Conservation (phyloP, 1,140 invertebrate species). For the Plodia interpunctella region DNA sequence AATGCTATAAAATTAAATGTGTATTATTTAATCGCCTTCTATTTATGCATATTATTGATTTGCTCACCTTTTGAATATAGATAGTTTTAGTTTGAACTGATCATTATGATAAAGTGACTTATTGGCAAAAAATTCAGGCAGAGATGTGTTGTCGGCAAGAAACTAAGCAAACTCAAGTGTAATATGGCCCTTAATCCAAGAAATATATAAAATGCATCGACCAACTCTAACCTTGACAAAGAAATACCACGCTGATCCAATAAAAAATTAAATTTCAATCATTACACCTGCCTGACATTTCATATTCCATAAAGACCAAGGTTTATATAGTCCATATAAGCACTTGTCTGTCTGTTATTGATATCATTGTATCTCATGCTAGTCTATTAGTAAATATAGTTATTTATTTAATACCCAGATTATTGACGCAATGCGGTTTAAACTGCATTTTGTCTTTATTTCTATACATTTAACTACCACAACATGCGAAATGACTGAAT, state of each 20-base stretch:
- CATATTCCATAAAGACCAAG: constrained; percentile 28
- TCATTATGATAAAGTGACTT: too few species aligned
- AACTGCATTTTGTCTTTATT: constrained; percentile 3
- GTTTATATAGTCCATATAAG: constrained; percentile 42
- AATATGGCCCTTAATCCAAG: background rate
- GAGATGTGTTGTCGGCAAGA: too few species aligned
- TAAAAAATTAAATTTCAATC: constrained; percentile 73
- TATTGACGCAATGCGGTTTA: constrained; percentile 15
- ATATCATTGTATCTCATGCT: background rate
- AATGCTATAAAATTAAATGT: constrained; percentile 46
- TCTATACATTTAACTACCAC: constrained; percentile 13
- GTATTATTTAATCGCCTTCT: too few species aligned
- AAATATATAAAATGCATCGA: background rate
- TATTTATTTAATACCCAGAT: too few species aligned
- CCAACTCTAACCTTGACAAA: constrained; percentile 28
- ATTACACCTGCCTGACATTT: constrained; percentile 68
- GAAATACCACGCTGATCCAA: constrained; percentile 26
- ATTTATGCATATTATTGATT: too few species aligned
- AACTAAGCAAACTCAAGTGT: too few species aligned
- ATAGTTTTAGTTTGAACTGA: too few species aligned
- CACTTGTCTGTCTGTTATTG: background rate
- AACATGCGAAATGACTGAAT: constrained; percentile 35
- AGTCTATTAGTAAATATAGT: too few species aligned
- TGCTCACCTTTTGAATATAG: too few species aligned
- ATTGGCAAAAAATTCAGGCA: too few species aligned